Percentiles rank a stretch among this genome's conserved stretches.
These are phyloP conservation scores for Percopsis omiscomaycus DNA, from an alignment of 2,797 vertebrate species.

Conservation along the genomic window DNA sequence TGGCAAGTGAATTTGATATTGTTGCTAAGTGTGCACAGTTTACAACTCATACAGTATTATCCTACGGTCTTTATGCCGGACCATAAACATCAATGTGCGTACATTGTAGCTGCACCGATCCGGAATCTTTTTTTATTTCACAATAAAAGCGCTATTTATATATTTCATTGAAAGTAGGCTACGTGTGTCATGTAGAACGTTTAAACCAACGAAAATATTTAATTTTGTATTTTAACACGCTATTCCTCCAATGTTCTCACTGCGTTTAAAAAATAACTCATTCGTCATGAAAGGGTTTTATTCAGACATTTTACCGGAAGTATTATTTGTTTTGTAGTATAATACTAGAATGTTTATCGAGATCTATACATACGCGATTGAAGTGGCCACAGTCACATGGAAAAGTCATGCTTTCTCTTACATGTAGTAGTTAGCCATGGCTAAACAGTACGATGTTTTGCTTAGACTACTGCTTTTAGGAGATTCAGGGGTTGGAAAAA, in stretches of 20 bases:
- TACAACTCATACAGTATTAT: background rate
- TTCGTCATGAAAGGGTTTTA: background rate
- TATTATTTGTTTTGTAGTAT: background rate
- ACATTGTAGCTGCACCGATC: background rate
- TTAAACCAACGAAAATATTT: too few species aligned
- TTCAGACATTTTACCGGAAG: background rate
- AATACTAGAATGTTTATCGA: too few species aligned
- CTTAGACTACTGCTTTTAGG: conserved; percentile 89
- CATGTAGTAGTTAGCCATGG: conserved; percentile 75
- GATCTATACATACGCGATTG: background rate
- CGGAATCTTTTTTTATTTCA: background rate
- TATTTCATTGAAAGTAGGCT: background rate
- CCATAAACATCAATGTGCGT: background rate
- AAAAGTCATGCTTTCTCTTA: conserved; percentile 24
- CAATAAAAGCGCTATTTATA: background rate
- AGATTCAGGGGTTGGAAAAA: conserved; percentile 94
- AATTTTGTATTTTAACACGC: too few species aligned
- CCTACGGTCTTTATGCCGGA: background rate
- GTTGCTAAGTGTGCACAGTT: background rate
- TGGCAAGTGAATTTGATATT: conserved; percentile 52
- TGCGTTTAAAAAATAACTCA: too few species aligned
- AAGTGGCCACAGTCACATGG: background rate
- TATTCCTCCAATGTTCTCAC: too few species aligned
- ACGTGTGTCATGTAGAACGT: too few species aligned
- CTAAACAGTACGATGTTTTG: conserved; percentile 93